These are phyloP conservation scores for Rhagium mordax DNA, from an alignment of 2,888 invertebrate species.

Conservation along the genomic window DNA sequence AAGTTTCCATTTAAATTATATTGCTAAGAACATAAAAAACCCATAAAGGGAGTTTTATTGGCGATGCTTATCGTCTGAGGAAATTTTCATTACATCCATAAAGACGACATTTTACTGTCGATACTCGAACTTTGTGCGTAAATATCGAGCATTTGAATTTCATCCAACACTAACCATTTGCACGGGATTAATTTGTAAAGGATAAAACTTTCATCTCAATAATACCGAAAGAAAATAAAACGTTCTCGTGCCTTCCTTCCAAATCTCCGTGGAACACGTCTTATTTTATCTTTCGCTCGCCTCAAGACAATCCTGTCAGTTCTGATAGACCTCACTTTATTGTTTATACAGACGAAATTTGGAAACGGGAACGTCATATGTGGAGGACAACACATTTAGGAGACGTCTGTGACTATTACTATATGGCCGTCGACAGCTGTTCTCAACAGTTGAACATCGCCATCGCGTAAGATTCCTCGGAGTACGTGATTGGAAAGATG, in stretches of 20 bases:
- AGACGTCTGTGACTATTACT: slow-evolving; percentile 32
- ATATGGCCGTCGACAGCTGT: slow-evolving; percentile 39
- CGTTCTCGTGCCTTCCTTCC: neutral
- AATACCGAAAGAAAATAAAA: neutral
- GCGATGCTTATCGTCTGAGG: slow-evolving; percentile 20
- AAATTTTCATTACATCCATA: slow-evolving; percentile 24
- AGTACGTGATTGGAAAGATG: slow-evolving; percentile 40
- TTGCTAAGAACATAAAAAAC: neutral
- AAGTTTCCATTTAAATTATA: slow-evolving; percentile 20
- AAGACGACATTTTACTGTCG: neutral
- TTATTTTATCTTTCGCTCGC: neutral
- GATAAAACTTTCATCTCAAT: neutral
- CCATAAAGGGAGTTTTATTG: slow-evolving; percentile 2
- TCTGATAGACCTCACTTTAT: slow-evolving; percentile 19
- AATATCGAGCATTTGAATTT: neutral
- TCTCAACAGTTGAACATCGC: slow-evolving; percentile 45
- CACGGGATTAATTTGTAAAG: no score
- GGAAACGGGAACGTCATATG: slow-evolving; percentile 23
- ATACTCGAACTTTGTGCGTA: slow-evolving; percentile 18
- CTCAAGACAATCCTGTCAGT: slow-evolving; percentile 10
- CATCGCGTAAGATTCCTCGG: slow-evolving; percentile 39
- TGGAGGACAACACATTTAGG: slow-evolving; percentile 24
- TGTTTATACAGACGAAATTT: slow-evolving; percentile 24
- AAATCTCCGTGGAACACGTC: neutral
- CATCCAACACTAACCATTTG: neutral